These are phyloP conservation scores for Bombus affinis DNA, from an alignment of 1,140 invertebrate genomes.

Conservation along the genomic window DNA sequence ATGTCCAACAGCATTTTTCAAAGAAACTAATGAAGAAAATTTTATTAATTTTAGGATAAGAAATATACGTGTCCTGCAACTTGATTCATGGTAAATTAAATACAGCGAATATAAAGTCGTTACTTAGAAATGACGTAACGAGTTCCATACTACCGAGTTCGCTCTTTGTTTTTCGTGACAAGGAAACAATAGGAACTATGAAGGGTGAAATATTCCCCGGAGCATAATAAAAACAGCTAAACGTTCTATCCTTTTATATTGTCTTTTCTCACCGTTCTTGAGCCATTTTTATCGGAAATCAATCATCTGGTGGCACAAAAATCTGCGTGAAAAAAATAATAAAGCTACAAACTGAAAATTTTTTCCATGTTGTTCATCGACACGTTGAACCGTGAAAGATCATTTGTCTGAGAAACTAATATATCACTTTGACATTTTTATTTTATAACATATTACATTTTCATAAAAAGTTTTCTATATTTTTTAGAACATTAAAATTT, in stretches of 20 bases:
- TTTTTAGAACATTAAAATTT: background rate
- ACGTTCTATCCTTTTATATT: constrained; percentile 13
- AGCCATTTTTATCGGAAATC: constrained; percentile 33
- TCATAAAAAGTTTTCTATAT: background rate
- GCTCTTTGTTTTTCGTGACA: background rate
- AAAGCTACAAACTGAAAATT: background rate
- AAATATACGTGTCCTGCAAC: background rate
- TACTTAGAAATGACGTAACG: background rate
- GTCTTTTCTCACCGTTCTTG: constrained; percentile 7
- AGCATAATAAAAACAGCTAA: constrained; percentile 20
- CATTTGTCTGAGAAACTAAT: background rate
- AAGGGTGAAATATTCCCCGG: constrained; percentile 1
- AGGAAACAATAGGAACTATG: background rate
- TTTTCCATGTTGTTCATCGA: background rate
- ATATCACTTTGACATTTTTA: background rate
- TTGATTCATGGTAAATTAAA: too few species aligned
- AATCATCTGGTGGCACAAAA: background rate
- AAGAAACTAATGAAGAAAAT: background rate
- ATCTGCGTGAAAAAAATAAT: background rate
- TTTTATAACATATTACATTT: background rate
- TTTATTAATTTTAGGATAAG: background rate
- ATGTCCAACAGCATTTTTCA: background rate
- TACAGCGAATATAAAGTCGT: background rate
- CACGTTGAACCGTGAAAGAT: background rate
- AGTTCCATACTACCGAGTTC: background rate